Evolutionary conservation across 2,113 vertebrate species (phyloP).

Genomic region (Gymnogyps californianus): DNA sequence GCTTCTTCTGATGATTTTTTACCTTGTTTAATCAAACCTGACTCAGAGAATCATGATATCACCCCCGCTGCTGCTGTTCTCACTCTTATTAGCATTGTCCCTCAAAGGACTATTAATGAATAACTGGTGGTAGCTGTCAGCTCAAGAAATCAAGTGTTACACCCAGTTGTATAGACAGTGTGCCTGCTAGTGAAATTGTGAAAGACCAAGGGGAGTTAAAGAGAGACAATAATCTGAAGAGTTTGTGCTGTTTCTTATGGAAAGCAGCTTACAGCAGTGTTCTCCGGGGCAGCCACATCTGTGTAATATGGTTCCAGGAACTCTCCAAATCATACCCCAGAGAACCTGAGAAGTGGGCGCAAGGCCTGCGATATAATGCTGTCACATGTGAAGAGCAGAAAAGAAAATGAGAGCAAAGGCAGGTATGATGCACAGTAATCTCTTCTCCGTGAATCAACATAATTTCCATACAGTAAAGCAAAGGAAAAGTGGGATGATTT

Average conservation of each 20-base stretch:
- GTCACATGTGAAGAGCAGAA: background rate
- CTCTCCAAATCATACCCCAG: background rate
- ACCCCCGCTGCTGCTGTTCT: background rate
- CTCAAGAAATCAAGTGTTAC: background rate
- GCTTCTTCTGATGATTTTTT: background rate
- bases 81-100: background rate
- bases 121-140: background rate
- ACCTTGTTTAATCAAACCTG: constrained; percentile 35
- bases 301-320: background rate
- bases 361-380: background rate
- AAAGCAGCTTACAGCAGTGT: background rate
- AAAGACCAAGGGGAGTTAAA: background rate
- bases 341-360: background rate
- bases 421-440: background rate
- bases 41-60: constrained; percentile 19
- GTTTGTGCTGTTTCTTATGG: background rate
- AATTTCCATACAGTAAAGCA: background rate
- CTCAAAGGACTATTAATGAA: background rate
- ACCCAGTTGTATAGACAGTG: background rate
- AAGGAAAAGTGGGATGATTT: background rate
- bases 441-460: background rate
- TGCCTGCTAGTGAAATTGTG: background rate
- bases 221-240: background rate
- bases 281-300: background rate
- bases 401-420: background rate